Base-by-base conservation (phyloP, 2,888 invertebrate genomes). In the Xylota segnis region DNA sequence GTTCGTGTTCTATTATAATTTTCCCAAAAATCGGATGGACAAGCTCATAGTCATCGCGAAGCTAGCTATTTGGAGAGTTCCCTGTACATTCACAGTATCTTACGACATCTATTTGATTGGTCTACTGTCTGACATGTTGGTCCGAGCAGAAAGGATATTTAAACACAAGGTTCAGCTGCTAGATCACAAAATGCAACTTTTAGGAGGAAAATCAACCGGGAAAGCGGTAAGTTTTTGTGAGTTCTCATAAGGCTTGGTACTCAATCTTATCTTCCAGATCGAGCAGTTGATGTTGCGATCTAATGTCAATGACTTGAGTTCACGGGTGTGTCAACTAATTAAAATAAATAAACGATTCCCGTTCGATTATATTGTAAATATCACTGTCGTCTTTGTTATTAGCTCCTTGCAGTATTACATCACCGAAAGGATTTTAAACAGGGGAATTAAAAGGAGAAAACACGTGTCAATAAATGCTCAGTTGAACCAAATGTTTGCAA, bases 221-320 rank as follows among this genome's bases (percentile, higher is more conserved):
- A 23, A 23, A 23, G 23, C 23, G 23, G 23, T 23, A 23, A 23
- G 23, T 23, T 23, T 23, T 3, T 23, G 23, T 23, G 1, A 23
- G 23, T 23, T 23, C 23, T 23, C 23, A 23, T 23, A 23, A 23
- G 23, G 23, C 3, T 23, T 23, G 2, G 3, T 23, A n/a, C n/a
- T n/a, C n/a, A n/a, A 23, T 23, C 23, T 1, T 23, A 2, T 23
- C 1, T 23, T 23, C 2, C 23, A 72, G 71, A 72, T 72, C 5
- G 40, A 61, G 4, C 50, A 27, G 37, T 4, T 59, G 3, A 59
- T 74, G 72, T 4, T 63, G 16, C 52, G 9, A 0, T 10, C 43
- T 3, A 14, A 29, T 1, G 5, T 58, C 9, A 45, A 14, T 10
- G 34, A 47, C 2, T 9, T 34, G 32, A 71, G 18, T 18, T 47